Percentiles rank a stretch among this genome's conserved stretches.
Conservation (phyloP, 2,888 invertebrate genomes). For the Homarus gammarus region DNA sequence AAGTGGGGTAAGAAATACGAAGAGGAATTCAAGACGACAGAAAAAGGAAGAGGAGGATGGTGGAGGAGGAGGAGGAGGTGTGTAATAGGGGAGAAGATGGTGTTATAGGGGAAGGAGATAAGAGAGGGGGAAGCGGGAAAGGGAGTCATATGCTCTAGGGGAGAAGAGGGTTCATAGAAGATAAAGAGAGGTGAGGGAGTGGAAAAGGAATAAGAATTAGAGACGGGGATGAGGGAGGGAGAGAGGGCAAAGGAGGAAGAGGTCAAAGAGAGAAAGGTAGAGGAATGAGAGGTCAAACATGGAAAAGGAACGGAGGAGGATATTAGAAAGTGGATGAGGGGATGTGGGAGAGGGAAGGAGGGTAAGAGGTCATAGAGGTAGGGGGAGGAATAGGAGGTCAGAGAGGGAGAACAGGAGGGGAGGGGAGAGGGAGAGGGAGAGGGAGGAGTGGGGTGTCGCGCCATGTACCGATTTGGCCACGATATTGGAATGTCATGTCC, state of each 20-base stretch:
- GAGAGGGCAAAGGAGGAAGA: neutral
- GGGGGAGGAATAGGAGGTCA: too few relatives aligned
- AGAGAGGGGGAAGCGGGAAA: neutral
- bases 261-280: neutral
- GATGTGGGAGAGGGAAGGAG: slow-evolving; percentile 11
- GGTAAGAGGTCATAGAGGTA: too few relatives aligned
- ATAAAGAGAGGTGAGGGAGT: neutral
- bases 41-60: neutral
- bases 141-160: too few relatives aligned
- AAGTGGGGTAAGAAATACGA: neutral
- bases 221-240: neutral
- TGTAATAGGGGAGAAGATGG: neutral
- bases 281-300: slow-evolving; percentile 6
- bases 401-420: neutral
- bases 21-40: neutral
- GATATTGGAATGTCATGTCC: slow-evolving; percentile 71
- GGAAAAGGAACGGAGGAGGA: neutral
- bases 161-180: too few relatives aligned
- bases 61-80: neutral
- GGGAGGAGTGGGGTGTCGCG: slow-evolving; percentile 31
- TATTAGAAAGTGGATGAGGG: neutral
- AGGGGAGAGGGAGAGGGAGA: neutral
- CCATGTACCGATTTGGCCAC: slow-evolving; percentile 71
- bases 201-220: neutral
- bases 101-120: neutral